Conservation (phyloP, 1,140 invertebrate genomes). For the Acromyrmex charruanus region DNA sequence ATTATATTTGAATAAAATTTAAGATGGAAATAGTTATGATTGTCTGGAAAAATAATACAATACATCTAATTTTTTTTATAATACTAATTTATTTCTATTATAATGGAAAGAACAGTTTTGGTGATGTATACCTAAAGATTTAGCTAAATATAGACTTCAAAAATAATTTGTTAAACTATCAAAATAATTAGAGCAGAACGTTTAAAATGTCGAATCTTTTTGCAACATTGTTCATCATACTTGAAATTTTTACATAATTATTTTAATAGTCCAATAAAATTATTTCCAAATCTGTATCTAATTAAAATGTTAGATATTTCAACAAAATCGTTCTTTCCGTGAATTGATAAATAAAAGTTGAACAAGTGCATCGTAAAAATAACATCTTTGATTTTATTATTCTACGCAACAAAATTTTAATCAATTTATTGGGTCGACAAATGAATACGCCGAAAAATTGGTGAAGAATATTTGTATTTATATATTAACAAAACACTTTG, state of each 20-base stretch:
- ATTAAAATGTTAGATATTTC: too few relatives aligned
- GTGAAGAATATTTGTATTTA: slow-evolving; percentile 30
- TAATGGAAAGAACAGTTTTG: not conserved
- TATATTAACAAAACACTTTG: slow-evolving; percentile 22
- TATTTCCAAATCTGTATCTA: too few relatives aligned
- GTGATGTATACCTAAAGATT: too few relatives aligned
- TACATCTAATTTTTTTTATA: not conserved
- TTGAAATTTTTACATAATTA: too few relatives aligned
- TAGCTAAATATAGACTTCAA: too few relatives aligned
- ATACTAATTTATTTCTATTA: not conserved
- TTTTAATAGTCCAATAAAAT: too few relatives aligned
- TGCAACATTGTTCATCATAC: too few relatives aligned
- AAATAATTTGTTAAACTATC: too few relatives aligned
- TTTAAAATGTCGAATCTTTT: too few relatives aligned
- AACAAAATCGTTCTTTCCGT: too few relatives aligned
- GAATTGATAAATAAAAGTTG: not conserved
- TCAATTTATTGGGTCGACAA: not conserved
- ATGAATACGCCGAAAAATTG: not conserved
- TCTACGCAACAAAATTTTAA: not conserved
- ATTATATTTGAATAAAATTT: not conserved
- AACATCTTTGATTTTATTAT: not conserved
- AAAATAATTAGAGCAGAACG: too few relatives aligned
- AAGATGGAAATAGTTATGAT: not conserved
- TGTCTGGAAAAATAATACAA: not conserved
- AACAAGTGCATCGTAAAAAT: not conserved